Percentiles rank a stretch among this genome's conserved stretches.
phyloP scores from a whole-genome alignment of 2,113 vertebrate genomes.

The Paedocypris sp. region DNA sequence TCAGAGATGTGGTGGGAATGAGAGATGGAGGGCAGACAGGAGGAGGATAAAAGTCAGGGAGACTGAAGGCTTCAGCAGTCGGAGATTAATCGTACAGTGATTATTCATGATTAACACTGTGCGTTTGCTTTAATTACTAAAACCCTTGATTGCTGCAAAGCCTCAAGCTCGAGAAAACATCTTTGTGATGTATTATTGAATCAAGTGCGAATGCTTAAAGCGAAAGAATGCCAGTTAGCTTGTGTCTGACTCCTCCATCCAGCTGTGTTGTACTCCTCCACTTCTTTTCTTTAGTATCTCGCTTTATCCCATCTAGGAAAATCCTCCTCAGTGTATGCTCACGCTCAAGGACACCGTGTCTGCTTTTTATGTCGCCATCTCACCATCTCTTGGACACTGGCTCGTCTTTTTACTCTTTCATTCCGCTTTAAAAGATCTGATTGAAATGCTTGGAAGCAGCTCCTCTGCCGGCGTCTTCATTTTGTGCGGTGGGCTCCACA shows the following conservation, averaged over 20 bases:
- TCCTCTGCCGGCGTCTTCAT: not conserved
- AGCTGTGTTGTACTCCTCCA: not conserved
- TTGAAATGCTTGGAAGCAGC: constrained; percentile 5
- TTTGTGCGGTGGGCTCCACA: not conserved
- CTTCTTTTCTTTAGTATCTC: no score
- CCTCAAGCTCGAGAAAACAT: not conserved
- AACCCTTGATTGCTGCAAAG: not conserved
- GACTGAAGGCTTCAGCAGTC: constrained; percentile 15
- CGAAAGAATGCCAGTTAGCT: not conserved
- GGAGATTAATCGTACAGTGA: constrained; percentile 1
- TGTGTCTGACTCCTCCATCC: not conserved
- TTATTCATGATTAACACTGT: constrained; percentile 28
- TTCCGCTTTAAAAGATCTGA: not conserved
- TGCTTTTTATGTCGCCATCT: not conserved
- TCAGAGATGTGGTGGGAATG: not conserved
- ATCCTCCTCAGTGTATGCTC: no score
- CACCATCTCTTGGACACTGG: not conserved
- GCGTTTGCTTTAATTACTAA: constrained; percentile 21
- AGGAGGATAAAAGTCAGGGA: not conserved
- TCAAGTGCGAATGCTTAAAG: not conserved
- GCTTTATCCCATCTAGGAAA: no score
- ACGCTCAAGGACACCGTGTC: not conserved
- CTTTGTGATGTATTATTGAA: not conserved
- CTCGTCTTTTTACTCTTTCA: not conserved
- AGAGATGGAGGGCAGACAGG: not conserved